Conservation (phyloP, 2,797 vertebrate species). For the Glyptemys insculpta region DNA sequence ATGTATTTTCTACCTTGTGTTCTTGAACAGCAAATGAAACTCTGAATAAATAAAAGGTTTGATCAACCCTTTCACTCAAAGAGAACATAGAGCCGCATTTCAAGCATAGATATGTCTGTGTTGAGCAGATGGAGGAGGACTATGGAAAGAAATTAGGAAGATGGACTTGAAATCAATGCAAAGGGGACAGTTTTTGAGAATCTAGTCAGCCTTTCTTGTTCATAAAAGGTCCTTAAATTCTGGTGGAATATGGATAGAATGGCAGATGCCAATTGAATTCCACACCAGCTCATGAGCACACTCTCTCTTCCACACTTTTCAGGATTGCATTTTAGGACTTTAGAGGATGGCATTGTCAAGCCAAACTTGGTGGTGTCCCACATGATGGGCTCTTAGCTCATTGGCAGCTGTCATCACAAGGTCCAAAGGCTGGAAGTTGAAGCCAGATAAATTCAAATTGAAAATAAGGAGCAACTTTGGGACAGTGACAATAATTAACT, state of each 20-base stretch:
- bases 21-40: neutral
- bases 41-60: neutral
- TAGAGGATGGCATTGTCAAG: neutral
- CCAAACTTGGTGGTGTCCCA: neutral
- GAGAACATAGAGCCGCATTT: neutral
- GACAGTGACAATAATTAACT: neutral
- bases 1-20: neutral
- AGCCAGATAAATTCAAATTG: neutral
- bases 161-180: neutral
- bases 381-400: neutral
- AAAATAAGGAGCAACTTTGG: neutral
- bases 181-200: neutral
- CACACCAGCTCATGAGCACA: neutral
- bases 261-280: neutral
- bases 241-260: neutral
- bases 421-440: neutral
- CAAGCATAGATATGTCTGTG: neutral
- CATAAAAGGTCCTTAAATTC: neutral
- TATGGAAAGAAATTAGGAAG: neutral
- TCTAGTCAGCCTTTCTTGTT: neutral
- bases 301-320: neutral
- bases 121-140: neutral
- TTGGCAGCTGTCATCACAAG: neutral
- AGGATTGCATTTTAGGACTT: neutral
- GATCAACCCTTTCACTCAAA: neutral